Evolutionary conservation across 2,797 vertebrate genomes (phyloP).

Genomic region (Hippoglossus hippoglossus): DNA sequence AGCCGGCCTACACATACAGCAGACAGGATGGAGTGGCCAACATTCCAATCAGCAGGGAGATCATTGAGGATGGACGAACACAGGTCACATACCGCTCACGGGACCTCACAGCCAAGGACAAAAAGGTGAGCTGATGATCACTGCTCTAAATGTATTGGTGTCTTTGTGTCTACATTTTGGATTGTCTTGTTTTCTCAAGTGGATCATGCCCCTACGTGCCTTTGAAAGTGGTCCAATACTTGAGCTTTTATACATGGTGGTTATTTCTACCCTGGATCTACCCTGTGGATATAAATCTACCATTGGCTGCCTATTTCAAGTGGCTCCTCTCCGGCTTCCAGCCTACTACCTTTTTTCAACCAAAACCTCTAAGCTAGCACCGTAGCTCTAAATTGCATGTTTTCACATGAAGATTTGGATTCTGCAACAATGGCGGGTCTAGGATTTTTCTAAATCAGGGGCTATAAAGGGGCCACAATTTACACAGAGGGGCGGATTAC

Average conservation of each 20-base stretch:
- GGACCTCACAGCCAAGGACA: slow-evolving; percentile 91
- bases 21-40: slow-evolving; percentile 89
- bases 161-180: neutral
- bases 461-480: too few species aligned
- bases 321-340: too few species aligned
- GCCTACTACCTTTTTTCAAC: too few species aligned
- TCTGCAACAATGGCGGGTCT: too few species aligned
- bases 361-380: neutral
- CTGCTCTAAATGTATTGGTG: neutral
- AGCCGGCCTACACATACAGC: slow-evolving; percentile 89
- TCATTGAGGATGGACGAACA: slow-evolving; percentile 89
- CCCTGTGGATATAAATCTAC: neutral
- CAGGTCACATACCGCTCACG: slow-evolving; percentile 92
- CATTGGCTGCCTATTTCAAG: too few species aligned
- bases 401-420: neutral
- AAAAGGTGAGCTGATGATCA: slow-evolving; percentile 84
- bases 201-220: neutral
- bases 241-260: too few species aligned
- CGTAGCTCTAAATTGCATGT: neutral
- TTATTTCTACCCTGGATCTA: neutral
- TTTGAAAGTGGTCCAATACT: too few species aligned
- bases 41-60: slow-evolving; percentile 90
- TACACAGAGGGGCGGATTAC: too few species aligned
- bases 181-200: neutral
- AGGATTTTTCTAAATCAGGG: too few species aligned